Conservation (phyloP, 2,888 invertebrate genomes). For the Chromoteleia sp. region DNA sequence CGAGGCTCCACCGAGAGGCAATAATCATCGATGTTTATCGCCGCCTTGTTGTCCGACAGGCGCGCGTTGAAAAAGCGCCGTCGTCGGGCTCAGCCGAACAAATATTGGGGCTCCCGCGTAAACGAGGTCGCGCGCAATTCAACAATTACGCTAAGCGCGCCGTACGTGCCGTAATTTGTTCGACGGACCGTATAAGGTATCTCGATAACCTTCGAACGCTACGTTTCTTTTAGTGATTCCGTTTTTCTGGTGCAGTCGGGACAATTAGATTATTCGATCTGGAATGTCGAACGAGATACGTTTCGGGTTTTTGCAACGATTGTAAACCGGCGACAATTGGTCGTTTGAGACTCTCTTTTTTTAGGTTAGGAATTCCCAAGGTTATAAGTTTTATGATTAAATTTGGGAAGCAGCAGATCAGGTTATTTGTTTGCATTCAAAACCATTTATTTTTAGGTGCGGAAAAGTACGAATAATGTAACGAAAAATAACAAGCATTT, state of each 20-base stretch:
- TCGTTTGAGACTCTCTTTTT: too few relatives aligned
- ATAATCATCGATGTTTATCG: constrained; percentile 57
- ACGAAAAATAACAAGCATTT: too few relatives aligned
- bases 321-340: too few relatives aligned
- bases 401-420: too few relatives aligned
- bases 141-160: constrained; percentile 51
- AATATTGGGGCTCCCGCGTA: constrained; percentile 34
- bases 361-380: too few relatives aligned
- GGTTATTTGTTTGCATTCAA: too few relatives aligned
- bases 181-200: constrained; percentile 48
- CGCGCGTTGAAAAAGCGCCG: constrained; percentile 16
- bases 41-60: constrained; percentile 30
- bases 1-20: constrained; percentile 25
- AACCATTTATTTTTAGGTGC: too few relatives aligned
- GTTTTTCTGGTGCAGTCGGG: constrained; percentile 12
- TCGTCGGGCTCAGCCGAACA: constrained; percentile 13
- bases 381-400: too few relatives aligned
- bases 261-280: constrained; percentile 26
- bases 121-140: constrained; percentile 59
- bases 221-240: constrained; percentile 40
- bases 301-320: too few relatives aligned
- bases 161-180: constrained; percentile 38
- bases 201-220: constrained; percentile 46
- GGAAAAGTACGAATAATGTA: too few relatives aligned
- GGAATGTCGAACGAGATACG: too few relatives aligned